Conservation (phyloP, 2,888 invertebrate species). For the Leptinotarsa rubiginosa region DNA sequence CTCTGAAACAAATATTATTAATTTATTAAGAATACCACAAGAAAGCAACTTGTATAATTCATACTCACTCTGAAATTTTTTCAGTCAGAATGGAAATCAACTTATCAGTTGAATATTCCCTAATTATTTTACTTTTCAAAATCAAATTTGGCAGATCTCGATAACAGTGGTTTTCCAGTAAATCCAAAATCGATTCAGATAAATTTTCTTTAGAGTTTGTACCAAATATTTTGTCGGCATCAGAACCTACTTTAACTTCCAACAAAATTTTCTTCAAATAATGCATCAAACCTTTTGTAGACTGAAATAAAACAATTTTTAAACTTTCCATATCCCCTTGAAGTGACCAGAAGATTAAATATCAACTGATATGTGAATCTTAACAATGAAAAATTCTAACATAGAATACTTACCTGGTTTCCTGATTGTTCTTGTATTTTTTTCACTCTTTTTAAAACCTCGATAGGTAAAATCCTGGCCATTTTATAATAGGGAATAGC, state of each 20-base stretch:
- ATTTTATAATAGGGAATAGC: slow-evolving; percentile 71
- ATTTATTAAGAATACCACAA: neutral
- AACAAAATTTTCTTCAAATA: slow-evolving; percentile 64
- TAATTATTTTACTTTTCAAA: slow-evolving; percentile 68
- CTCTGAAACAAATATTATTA: slow-evolving; percentile 23
- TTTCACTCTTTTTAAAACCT: slow-evolving; percentile 66
- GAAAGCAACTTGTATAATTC: neutral
- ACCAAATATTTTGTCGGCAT: slow-evolving; percentile 66
- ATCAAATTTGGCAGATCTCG: slow-evolving; percentile 68
- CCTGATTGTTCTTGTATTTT: slow-evolving; percentile 63
- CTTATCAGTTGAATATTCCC: slow-evolving; percentile 71
- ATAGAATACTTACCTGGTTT: slow-evolving; percentile 52
- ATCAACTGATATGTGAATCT: too few species aligned
- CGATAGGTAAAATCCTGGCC: slow-evolving; percentile 68
- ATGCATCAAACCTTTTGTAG: slow-evolving; percentile 62
- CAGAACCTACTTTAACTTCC: slow-evolving; percentile 64
- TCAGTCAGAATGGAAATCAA: slow-evolving; percentile 66
- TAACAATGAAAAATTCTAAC: too few species aligned
- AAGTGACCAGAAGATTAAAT: too few species aligned
- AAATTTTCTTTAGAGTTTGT: slow-evolving; percentile 62
- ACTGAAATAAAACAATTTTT: slow-evolving; percentile 50
- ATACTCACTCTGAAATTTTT: slow-evolving; percentile 56
- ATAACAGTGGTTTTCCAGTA: slow-evolving; percentile 64
- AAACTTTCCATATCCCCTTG: too few species aligned
- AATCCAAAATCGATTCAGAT: slow-evolving; percentile 63